These are phyloP conservation scores for Potorous gilbertii DNA, from an alignment of 2,797 vertebrate species.

Conservation along the genomic window DNA sequence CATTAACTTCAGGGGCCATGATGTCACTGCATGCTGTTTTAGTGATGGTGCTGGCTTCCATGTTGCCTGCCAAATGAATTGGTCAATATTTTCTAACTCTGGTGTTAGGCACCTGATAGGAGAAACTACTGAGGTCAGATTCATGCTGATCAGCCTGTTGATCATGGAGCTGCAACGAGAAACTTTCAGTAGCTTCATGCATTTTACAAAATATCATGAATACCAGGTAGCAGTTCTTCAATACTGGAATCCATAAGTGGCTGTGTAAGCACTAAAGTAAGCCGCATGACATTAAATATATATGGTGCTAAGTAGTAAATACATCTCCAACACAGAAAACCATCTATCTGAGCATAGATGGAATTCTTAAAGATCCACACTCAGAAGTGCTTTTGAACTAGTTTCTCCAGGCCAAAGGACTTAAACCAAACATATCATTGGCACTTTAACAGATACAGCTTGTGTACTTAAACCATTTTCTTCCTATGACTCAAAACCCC, in stretches of 20 bases:
- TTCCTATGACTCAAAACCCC: conserved; percentile 59
- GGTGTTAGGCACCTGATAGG: too few species aligned
- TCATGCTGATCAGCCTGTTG: too few species aligned
- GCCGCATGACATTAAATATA: conserved; percentile 68
- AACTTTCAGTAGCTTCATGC: conserved; percentile 45
- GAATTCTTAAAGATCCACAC: conserved; percentile 46
- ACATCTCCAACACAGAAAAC: conserved; percentile 61
- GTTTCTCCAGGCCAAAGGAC: conserved; percentile 53
- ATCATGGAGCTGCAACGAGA: conserved; percentile 60
- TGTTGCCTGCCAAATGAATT: conserved; percentile 70
- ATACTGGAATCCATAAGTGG: conserved; percentile 67
- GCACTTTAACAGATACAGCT: conserved; percentile 64
- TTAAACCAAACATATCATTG: conserved; percentile 50
- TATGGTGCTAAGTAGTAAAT: conserved; percentile 68
- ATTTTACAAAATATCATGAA: conserved; percentile 57
- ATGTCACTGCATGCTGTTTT: conserved; percentile 14
- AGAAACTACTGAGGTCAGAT: too few species aligned
- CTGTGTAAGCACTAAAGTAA: conserved; percentile 64
- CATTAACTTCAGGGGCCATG: background rate
- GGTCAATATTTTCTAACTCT: conserved; percentile 74
- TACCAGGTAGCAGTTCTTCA: conserved; percentile 44
- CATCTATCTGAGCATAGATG: conserved; percentile 39
- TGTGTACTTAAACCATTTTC: conserved; percentile 63
- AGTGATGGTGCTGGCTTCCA: conserved; percentile 66
- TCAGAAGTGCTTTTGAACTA: conserved; percentile 10